phyloP scores from a whole-genome alignment of 2,797 vertebrate species.

The Intellagama lesueurii region DNA sequence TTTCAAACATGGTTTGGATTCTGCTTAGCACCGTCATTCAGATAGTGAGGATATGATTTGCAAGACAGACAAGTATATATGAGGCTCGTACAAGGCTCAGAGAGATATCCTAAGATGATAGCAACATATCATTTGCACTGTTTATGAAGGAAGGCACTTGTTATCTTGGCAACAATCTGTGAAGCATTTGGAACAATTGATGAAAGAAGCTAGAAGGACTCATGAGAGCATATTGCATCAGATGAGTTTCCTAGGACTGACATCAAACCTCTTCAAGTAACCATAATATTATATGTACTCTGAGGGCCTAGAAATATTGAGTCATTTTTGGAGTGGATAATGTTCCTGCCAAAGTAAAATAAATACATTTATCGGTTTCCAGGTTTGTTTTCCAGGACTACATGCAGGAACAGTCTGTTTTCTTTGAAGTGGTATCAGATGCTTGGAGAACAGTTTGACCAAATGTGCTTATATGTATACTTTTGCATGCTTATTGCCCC shows the following conservation, averaged over 20 bases:
- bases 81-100: neutral
- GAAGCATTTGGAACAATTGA: neutral
- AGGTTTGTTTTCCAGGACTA: neutral
- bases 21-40: neutral
- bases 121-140: conserved; percentile 1
- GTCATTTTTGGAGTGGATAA: neutral
- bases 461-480: neutral
- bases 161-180: neutral
- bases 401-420: neutral
- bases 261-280: neutral
- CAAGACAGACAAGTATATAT: neutral
- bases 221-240: neutral
- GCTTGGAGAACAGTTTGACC: neutral
- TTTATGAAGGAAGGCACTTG: neutral
- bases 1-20: conserved; percentile 11
- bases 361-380: neutral
- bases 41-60: neutral
- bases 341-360: neutral
- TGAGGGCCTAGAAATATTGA: neutral
- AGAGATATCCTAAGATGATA: neutral
- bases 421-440: neutral
- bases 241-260: neutral
- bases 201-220: neutral
- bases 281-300: neutral
- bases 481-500: neutral